Percentiles rank a stretch among this genome's conserved stretches.
Conservation (phyloP, 2,797 vertebrate genomes). For the Aplochiton taeniatus region DNA sequence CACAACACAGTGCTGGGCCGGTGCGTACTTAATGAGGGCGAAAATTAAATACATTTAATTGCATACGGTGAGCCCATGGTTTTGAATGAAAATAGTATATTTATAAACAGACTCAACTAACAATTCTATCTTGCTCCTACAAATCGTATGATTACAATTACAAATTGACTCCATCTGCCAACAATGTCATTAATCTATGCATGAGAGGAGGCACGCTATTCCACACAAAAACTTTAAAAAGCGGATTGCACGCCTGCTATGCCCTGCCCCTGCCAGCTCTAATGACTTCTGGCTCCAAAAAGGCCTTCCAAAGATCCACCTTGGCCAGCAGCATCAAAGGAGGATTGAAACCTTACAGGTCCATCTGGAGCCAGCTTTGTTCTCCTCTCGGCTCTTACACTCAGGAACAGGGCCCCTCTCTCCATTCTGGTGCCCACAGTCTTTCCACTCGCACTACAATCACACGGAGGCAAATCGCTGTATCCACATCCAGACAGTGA, state of each 20-base stretch:
- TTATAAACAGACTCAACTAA: no score
- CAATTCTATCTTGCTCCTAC: no score
- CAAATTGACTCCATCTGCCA: no score
- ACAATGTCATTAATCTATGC: no score
- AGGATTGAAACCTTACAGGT: constrained; percentile 16
- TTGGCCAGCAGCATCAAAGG: constrained; percentile 19
- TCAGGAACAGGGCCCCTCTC: constrained; percentile 16
- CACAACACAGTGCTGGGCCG: constrained; percentile 31
- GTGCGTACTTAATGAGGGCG: not conserved
- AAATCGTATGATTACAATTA: no score
- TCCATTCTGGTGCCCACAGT: constrained; percentile 46
- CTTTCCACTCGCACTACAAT: constrained; percentile 44
- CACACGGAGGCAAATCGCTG: constrained; percentile 3
- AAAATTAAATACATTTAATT: not conserved
- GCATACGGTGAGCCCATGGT: not conserved
- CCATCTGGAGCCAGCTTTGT: constrained; percentile 30
- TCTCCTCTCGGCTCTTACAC: constrained; percentile 28
- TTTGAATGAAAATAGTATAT: no score
- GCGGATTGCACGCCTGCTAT: not conserved
- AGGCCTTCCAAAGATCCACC: constrained; percentile 10
- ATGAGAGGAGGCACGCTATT: not conserved
- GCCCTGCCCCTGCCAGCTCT: constrained; percentile 17
- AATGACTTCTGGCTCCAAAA: constrained; percentile 21
- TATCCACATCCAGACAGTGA: constrained; percentile 11
- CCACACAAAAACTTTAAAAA: constrained; percentile 17